phyloP scores from a whole-genome alignment of 2,888 invertebrate species.

The Nephrotoma guestfalica region DNA sequence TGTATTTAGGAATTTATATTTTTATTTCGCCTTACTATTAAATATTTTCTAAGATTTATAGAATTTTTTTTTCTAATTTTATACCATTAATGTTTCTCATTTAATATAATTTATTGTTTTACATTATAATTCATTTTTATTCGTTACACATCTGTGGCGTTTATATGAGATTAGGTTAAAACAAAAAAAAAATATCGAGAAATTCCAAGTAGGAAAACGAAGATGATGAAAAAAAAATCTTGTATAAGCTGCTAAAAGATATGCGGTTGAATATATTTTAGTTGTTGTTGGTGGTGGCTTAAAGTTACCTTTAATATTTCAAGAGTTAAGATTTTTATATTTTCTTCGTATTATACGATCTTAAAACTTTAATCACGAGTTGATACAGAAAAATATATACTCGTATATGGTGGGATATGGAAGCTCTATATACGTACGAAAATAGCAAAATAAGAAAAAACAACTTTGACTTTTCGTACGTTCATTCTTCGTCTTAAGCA shows the following conservation, averaged over 20 bases:
- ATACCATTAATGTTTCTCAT: neutral
- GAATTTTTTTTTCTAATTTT: neutral
- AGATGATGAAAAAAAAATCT: neutral
- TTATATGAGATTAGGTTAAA: neutral
- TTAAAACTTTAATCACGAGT: neutral
- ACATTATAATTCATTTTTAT: neutral
- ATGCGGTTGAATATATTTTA: neutral
- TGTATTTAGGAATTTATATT: neutral
- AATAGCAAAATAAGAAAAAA: neutral
- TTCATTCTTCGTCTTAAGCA: neutral
- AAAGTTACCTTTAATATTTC: neutral
- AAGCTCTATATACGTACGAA: neutral
- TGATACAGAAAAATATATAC: neutral
- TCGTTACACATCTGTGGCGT: neutral
- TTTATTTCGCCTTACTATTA: neutral
- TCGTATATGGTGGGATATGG: neutral
- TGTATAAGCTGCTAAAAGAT: neutral
- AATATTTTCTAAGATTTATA: neutral
- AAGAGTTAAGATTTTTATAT: neutral
- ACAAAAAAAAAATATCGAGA: neutral
- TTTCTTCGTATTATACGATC: neutral
- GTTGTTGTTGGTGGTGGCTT: neutral
- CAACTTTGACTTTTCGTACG: neutral
- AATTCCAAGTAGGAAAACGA: neutral
- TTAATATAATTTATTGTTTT: neutral